phyloP scores from a whole-genome alignment of 2,888 invertebrate genomes.

The Temnothorax rugatulus region DNA sequence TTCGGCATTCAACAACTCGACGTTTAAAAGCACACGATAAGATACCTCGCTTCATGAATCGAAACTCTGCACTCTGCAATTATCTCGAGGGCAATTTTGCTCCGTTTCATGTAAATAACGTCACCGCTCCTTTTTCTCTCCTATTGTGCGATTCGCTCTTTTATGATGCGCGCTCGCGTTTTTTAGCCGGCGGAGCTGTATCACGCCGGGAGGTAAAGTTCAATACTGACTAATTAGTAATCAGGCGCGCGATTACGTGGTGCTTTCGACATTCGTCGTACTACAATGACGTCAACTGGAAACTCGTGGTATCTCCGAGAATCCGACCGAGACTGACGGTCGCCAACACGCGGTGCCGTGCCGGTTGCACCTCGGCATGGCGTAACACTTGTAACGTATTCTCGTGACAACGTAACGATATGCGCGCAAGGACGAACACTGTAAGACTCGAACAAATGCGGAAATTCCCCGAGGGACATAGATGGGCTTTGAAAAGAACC shows the following conservation, averaged over 20 bases:
- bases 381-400: neutral
- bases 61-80: neutral
- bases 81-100: neutral
- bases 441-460: neutral
- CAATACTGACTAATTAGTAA: neutral
- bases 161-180: neutral
- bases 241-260: neutral
- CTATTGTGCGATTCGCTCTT: neutral
- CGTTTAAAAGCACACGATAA: constrained; percentile 1
- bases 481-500: neutral
- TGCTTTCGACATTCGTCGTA: neutral
- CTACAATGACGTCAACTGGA: constrained; percentile 23
- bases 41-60: neutral
- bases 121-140: neutral
- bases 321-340: constrained; percentile 9
- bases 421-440: neutral
- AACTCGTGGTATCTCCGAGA: neutral
- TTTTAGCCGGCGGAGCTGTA: neutral
- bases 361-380: neutral
- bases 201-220: neutral
- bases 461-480: neutral
- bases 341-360: neutral
- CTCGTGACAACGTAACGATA: neutral
- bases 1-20: neutral
- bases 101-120: neutral